Percentiles rank a stretch among this genome's conserved stretches.
Conservation (phyloP, 1,140 invertebrate species). For the Drosophila ogumai region DNA sequence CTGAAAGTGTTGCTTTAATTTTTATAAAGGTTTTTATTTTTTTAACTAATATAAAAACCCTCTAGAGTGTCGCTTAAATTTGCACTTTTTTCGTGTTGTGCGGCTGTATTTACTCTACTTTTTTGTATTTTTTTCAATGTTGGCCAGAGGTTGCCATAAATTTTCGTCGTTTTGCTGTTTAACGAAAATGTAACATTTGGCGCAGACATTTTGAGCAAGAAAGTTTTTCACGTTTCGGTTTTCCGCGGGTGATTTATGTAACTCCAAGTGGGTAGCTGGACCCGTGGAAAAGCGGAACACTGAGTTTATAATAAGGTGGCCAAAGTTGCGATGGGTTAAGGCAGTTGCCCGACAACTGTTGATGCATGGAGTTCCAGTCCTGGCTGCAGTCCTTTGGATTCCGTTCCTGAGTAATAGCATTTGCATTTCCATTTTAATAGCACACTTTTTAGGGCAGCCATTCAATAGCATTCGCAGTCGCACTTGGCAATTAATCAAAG, state of each 20-base stretch:
- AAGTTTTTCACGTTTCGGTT: conserved; percentile 49
- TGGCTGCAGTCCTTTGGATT: background rate
- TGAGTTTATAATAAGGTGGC: conserved; percentile 65
- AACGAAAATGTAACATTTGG: conserved; percentile 77
- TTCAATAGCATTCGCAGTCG: conserved; percentile 4
- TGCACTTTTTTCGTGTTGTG: background rate
- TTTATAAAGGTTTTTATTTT: background rate
- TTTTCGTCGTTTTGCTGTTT: conserved; percentile 52
- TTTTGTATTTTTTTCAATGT: conserved; percentile 1
- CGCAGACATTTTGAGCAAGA: conserved; percentile 66
- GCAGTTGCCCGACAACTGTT: conserved; percentile 61
- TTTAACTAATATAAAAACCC: no score
- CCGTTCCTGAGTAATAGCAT: conserved; percentile 28
- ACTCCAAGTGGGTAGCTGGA: conserved; percentile 18
- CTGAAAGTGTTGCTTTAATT: background rate
- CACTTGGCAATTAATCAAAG: conserved; percentile 42
- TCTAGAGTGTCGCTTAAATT: background rate
- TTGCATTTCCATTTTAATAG: conserved; percentile 43
- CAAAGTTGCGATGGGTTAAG: conserved; percentile 49
- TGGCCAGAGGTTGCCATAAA: conserved; percentile 36
- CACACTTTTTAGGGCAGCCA: conserved; percentile 25
- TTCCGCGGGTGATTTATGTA: conserved; percentile 69
- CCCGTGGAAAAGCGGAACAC: conserved; percentile 10
- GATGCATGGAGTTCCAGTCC: conserved; percentile 22
- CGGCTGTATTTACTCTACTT: conserved; percentile 16